These are phyloP conservation scores for Rhinoderma darwinii DNA, from an alignment of 2,113 vertebrate species.

Conservation along the genomic window DNA sequence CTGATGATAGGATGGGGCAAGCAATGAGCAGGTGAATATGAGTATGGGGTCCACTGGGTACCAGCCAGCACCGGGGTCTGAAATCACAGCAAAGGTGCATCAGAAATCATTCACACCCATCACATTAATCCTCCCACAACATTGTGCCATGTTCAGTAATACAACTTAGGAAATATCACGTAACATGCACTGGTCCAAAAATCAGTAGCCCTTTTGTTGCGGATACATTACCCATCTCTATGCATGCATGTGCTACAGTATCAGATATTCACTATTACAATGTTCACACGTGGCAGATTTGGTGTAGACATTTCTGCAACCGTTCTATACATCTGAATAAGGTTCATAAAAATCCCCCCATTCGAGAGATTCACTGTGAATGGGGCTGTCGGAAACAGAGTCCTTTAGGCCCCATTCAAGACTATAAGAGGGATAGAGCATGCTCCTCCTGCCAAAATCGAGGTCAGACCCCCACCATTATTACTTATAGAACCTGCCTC, in stretches of 20 bases:
- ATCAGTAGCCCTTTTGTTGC: neutral
- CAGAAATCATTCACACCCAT: conserved; percentile 15
- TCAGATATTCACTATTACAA: neutral
- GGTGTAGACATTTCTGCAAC: neutral
- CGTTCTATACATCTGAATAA: neutral
- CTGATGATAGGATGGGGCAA: conserved; percentile 66
- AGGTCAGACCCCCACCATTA: no score
- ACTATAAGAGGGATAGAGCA: no score
- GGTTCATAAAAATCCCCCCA: neutral
- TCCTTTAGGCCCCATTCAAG: no score
- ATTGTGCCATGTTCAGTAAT: no score
- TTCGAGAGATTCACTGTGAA: no score
- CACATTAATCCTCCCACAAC: neutral
- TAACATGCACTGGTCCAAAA: neutral
- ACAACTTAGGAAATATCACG: neutral
- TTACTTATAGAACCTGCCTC: no score
- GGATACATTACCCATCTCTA: neutral
- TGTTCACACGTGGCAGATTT: neutral
- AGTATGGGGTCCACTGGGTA: conserved; percentile 65
- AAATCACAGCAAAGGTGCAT: conserved; percentile 63
- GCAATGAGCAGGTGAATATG: conserved; percentile 64
- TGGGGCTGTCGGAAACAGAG: no score
- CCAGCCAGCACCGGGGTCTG: conserved; percentile 70
- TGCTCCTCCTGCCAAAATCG: no score
- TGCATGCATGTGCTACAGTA: neutral